Conservation (phyloP, 2,113 vertebrate species). For the Ceyx melanurus region DNA sequence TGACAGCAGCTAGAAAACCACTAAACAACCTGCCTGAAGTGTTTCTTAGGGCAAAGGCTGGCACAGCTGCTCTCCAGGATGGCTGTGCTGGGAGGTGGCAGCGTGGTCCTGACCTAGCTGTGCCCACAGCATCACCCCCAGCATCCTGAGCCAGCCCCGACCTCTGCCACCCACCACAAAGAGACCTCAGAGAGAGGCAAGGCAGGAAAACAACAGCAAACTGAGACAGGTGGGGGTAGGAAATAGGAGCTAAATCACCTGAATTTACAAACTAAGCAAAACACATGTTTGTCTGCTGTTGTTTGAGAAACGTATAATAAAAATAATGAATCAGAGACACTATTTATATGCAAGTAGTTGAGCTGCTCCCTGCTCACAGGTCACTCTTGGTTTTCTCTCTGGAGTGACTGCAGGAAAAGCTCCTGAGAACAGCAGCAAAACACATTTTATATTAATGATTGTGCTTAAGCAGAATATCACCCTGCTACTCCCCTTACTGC, state of each 20-base stretch:
- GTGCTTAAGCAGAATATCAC: neutral
- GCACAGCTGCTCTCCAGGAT: neutral
- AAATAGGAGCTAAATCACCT: neutral
- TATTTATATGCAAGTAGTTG: neutral
- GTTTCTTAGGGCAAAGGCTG: neutral
- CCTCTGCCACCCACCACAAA: neutral
- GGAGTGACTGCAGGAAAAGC: neutral
- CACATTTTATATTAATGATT: neutral
- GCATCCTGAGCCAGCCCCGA: conserved; percentile 25
- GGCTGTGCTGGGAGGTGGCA: neutral
- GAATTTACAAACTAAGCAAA: neutral
- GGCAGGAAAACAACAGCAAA: neutral
- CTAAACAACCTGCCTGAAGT: neutral
- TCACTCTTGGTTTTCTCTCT: neutral
- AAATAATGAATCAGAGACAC: neutral
- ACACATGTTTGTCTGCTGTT: neutral
- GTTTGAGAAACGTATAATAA: neutral
- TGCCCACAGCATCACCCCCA: neutral
- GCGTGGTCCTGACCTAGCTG: accelerated
- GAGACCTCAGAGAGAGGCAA: neutral
- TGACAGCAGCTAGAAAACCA: neutral
- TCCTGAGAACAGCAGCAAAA: neutral
- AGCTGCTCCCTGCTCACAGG: neutral
- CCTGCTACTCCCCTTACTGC: neutral
- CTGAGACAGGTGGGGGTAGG: accelerated